Percentiles rank a stretch among this genome's conserved stretches.
Conservation (phyloP, 1,140 invertebrate genomes). For the Coboldia fuscipes region DNA sequence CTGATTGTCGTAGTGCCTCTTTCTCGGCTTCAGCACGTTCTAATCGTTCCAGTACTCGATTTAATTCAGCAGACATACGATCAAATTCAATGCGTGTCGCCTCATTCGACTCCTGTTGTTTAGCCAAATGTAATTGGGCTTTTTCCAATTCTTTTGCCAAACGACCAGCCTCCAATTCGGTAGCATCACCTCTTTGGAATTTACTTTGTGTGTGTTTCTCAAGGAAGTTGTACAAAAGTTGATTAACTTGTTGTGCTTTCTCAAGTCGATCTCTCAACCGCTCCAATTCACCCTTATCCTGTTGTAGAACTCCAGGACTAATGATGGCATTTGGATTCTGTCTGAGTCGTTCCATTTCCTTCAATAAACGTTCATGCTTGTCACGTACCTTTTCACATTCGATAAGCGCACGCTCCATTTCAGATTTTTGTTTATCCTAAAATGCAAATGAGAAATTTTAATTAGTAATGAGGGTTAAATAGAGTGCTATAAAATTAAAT, state of each 20-base stretch:
- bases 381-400: slow-evolving; percentile 71
- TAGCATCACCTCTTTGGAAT: slow-evolving; percentile 47
- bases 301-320: slow-evolving; percentile 12
- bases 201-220: slow-evolving; percentile 1
- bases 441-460: background rate
- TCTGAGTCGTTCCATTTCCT: slow-evolving; percentile 21
- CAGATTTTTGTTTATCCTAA: slow-evolving; percentile 54
- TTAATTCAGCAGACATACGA: slow-evolving; percentile 53
- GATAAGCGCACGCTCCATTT: slow-evolving; percentile 57
- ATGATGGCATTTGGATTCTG: slow-evolving; percentile 14
- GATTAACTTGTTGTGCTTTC: slow-evolving; percentile 34
- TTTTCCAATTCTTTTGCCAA: slow-evolving; percentile 73
- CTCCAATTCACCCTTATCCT: slow-evolving; percentile 46
- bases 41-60: slow-evolving; percentile 52
- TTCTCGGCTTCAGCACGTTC: slow-evolving; percentile 49
- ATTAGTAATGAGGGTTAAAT: background rate
- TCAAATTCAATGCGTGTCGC: slow-evolving; percentile 62
- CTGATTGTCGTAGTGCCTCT: slow-evolving; percentile 40
- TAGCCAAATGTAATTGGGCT: slow-evolving; percentile 54
- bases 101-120: slow-evolving; percentile 60
- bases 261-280: slow-evolving; percentile 65
- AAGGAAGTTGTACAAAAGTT: slow-evolving; percentile 12
- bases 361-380: slow-evolving; percentile 54
- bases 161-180: slow-evolving; percentile 62
- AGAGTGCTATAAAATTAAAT: background rate